Evolutionary conservation across 2,113 vertebrate genomes (phyloP).

Genomic region (Brienomyrus brachyistius): DNA sequence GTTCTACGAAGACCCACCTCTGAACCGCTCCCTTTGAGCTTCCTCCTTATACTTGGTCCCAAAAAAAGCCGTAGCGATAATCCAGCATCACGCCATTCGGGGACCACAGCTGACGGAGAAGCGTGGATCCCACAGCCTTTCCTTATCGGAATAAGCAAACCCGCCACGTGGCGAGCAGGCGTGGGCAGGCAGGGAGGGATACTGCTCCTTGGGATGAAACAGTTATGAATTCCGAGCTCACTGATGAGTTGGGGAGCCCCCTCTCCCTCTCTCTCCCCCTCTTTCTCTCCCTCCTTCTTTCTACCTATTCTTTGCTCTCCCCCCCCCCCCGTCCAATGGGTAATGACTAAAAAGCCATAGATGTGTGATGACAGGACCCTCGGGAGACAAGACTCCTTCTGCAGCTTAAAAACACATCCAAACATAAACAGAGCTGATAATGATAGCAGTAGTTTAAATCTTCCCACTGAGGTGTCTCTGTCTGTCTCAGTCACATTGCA

Average conservation of each 20-base stretch:
- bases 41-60: neutral
- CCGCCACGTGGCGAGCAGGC: neutral
- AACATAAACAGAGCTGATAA: neutral
- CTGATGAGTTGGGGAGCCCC: neutral
- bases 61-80: neutral
- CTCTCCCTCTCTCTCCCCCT: neutral
- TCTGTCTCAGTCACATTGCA: neutral
- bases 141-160: constrained; percentile 9
- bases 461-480: neutral
- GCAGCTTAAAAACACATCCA: neutral
- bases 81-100: neutral
- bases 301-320: neutral
- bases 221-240: constrained; percentile 7
- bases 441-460: neutral
- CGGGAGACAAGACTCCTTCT: neutral
- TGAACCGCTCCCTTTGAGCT: neutral
- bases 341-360: neutral
- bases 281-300: neutral
- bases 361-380: neutral
- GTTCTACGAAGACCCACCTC: neutral
- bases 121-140: neutral
- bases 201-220: neutral
- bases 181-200: neutral
- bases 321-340: neutral
- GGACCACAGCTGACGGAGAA: neutral